Evolutionary conservation across 1,140 invertebrate genomes (phyloP).

Genomic region (Lanistes nyassanus): DNA sequence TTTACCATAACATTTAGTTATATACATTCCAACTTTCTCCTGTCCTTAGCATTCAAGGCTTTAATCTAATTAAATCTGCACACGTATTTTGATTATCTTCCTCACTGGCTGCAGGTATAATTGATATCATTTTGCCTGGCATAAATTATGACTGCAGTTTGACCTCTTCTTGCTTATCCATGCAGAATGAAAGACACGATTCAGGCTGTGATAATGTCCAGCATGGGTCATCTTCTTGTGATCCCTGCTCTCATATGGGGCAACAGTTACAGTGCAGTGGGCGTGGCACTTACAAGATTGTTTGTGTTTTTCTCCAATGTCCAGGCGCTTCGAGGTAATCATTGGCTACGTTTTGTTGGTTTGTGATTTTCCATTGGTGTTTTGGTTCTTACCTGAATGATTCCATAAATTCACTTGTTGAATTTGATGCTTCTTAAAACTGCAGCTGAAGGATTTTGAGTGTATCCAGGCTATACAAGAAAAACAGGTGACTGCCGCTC

Average conservation of each 20-base stretch:
- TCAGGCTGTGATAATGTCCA: constrained; percentile 49
- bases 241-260: constrained; percentile 61
- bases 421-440: too few species aligned
- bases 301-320: constrained; percentile 57
- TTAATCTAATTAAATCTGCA: too few species aligned
- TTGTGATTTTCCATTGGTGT: neutral
- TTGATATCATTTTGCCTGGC: neutral
- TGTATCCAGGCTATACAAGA: too few species aligned
- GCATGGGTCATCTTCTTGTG: constrained; percentile 55
- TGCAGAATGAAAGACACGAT: constrained; percentile 30
- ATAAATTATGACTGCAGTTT: neutral
- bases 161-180: constrained; percentile 8
- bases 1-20: too few species aligned
- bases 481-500: too few species aligned
- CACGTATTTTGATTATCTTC: neutral
- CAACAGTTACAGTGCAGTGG: constrained; percentile 45
- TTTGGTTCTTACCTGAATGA: neutral
- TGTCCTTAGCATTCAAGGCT: too few species aligned
- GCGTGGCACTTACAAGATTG: constrained; percentile 40
- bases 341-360: neutral
- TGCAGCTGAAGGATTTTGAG: too few species aligned
- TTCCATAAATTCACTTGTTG: neutral
- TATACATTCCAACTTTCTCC: too few species aligned
- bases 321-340: constrained; percentile 55
- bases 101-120: neutral